phyloP scores from a whole-genome alignment of 37 sponge, comb jelly and placozoan species.

The Hormiphora californensis region DNA sequence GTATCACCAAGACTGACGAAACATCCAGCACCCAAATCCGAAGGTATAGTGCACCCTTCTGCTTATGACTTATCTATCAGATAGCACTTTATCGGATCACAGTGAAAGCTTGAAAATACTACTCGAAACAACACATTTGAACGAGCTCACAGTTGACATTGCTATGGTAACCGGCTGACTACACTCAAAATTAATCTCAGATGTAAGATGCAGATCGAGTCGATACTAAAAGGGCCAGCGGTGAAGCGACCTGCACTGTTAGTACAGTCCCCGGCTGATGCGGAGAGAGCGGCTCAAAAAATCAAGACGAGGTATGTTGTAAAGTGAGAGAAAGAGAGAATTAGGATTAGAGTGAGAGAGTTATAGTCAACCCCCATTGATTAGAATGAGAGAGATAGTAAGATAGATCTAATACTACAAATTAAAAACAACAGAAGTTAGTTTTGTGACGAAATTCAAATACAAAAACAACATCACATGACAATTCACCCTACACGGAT shows the following conservation, averaged over 20 bases:
- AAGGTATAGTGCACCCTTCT: constrained; percentile 6
- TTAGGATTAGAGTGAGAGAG: no score
- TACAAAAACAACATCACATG: no score
- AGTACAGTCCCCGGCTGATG: constrained; percentile 1
- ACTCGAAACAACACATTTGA: no score
- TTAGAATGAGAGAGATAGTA: no score
- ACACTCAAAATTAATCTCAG: neutral
- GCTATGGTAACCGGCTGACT: neutral
- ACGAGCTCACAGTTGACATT: neutral
- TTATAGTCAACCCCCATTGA: no score
- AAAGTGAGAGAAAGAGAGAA: no score
- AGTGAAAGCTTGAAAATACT: no score
- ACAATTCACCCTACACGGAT: no score
- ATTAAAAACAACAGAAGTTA: no score
- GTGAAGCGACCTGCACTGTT: neutral
- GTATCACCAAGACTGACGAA: constrained; percentile 82
- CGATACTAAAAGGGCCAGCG: constrained; percentile 15
- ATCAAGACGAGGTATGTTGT: constrained; percentile 13
- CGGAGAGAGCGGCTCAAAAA: constrained; percentile 1
- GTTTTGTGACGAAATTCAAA: no score
- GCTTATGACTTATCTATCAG: neutral
- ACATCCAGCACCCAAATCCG: neutral
- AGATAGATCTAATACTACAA: no score
- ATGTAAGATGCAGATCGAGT: constrained; percentile 19
- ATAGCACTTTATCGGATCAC: neutral